Evolutionary conservation across 2,797 vertebrate genomes (phyloP).

Genomic region (Paguma larvata): DNA sequence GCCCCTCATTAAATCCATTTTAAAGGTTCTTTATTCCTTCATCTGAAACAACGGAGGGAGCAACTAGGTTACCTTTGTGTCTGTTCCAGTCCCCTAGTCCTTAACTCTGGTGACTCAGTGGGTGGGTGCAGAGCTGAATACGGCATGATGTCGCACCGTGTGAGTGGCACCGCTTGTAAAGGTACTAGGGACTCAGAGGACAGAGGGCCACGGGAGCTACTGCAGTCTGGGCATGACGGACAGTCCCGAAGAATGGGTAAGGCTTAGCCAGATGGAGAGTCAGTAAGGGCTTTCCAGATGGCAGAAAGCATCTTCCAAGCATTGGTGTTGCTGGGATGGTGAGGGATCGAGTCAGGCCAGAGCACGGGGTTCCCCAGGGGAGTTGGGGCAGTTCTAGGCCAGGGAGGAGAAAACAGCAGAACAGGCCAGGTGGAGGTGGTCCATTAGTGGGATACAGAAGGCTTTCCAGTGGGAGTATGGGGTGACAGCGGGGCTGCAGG

Average conservation of each 20-base stretch:
- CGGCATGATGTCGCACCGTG: fast-evolving
- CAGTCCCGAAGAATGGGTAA: neutral
- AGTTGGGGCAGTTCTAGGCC: neutral
- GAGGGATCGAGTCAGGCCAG: neutral
- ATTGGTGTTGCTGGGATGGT: neutral
- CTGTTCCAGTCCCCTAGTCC: neutral
- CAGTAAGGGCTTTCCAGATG: neutral
- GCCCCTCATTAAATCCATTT: neutral
- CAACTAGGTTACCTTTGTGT: neutral
- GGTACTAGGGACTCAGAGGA: neutral
- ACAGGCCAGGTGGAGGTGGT: neutral
- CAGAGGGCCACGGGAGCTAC: neutral
- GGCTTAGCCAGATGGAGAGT: neutral
- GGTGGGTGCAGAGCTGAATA: too few species aligned
- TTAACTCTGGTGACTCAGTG: neutral
- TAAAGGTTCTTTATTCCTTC: neutral
- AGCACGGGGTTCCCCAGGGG: neutral
- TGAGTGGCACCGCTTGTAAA: neutral
- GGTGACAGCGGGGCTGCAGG: neutral
- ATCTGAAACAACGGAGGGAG: neutral
- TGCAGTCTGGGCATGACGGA: neutral
- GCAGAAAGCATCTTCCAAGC: neutral
- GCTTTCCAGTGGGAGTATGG: neutral
- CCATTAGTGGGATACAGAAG: too few species aligned
- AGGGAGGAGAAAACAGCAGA: neutral